These are phyloP conservation scores for Saccopteryx bilineata DNA, from an alignment of 2,113 vertebrate genomes.

Conservation along the genomic window DNA sequence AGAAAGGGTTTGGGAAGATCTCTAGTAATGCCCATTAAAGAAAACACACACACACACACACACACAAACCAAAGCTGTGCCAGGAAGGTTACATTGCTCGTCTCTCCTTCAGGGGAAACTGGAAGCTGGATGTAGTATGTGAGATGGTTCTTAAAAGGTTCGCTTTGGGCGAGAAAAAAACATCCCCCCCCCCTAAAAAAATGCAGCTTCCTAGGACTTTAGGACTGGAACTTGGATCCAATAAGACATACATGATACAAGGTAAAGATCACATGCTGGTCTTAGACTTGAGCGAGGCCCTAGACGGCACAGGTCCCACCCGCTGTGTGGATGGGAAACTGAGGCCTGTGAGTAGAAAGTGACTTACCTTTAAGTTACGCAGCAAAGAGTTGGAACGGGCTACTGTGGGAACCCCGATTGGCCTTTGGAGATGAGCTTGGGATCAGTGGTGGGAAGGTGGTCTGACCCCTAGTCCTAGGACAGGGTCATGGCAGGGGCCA, in stretches of 20 bases:
- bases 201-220: neutral
- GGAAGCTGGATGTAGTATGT: neutral
- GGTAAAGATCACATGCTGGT: neutral
- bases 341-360: neutral
- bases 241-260: neutral
- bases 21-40: slow-evolving; percentile 17
- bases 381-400: neutral
- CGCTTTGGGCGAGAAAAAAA: slow-evolving; percentile 17
- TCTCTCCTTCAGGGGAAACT: slow-evolving; percentile 18
- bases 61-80: neutral
- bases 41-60: neutral
- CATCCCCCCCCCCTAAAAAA: neutral
- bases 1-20: slow-evolving; percentile 8
- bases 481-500: too few species aligned
- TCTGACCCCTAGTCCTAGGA: neutral
- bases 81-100: neutral
- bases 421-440: neutral
- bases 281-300: neutral
- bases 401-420: neutral
- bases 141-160: slow-evolving; percentile 28
- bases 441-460: neutral
- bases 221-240: neutral
- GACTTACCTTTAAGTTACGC: neutral
- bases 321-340: neutral
- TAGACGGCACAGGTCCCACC: neutral